Evolutionary conservation across 2,113 vertebrate genomes (phyloP).

Genomic region (Peromyscus maniculatus): DNA sequence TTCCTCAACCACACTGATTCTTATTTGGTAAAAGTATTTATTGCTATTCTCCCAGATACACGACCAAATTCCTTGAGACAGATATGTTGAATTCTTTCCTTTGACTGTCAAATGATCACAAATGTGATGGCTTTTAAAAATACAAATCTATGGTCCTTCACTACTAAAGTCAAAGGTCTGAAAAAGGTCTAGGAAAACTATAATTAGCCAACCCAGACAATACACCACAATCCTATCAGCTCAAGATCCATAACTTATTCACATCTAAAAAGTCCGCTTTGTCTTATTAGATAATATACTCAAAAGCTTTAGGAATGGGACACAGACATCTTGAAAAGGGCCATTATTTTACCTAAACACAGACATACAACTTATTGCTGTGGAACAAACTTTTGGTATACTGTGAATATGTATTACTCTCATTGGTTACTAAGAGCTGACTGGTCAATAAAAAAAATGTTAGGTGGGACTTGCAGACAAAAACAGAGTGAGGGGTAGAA

Average conservation of each 20-base stretch:
- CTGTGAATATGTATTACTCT: neutral
- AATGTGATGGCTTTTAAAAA: neutral
- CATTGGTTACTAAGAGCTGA: neutral
- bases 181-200: neutral
- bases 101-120: neutral
- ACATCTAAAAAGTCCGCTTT: neutral
- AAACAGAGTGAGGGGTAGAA: neutral
- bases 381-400: neutral
- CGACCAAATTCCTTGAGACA: neutral
- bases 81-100: neutral
- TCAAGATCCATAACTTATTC: conserved; percentile 12
- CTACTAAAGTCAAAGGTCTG: neutral
- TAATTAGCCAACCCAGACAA: neutral
- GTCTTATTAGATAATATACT: neutral
- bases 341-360: neutral
- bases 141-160: neutral
- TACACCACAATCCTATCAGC: neutral
- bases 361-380: neutral
- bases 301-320: neutral
- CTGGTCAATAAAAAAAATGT: neutral
- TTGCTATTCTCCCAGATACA: neutral
- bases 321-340: neutral
- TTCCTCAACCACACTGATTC: neutral
- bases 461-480: neutral
- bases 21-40: neutral